phyloP scores from a whole-genome alignment of 2,113 vertebrate species.

The Apteryx owenii region DNA sequence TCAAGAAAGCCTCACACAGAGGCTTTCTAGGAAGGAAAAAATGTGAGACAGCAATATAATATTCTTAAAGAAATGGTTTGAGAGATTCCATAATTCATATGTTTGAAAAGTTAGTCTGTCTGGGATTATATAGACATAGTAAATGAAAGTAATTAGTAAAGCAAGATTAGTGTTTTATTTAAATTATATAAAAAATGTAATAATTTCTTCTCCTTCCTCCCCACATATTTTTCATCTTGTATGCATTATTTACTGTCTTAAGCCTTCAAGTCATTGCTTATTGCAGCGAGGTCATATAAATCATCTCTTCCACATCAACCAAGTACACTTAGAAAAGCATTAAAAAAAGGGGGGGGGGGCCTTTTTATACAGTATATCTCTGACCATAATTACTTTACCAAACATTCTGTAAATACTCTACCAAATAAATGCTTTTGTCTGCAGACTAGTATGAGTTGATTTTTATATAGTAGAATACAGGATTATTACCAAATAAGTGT shows the following conservation, averaged over 20 bases:
- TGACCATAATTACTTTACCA: background rate
- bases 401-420: background rate
- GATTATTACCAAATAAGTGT: background rate
- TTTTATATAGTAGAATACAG: background rate
- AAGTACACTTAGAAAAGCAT: background rate
- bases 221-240: background rate
- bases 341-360: background rate
- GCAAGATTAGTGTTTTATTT: background rate
- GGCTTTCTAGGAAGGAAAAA: background rate
- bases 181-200: background rate
- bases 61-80: background rate
- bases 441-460: background rate
- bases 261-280: conserved; percentile 2
- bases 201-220: background rate
- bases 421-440: background rate
- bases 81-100: background rate
- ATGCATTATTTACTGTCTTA: conserved; percentile 16
- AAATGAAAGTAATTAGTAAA: background rate
- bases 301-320: background rate
- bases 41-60: background rate
- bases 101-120: background rate
- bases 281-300: background rate
- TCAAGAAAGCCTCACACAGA: background rate
- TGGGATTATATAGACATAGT: background rate
- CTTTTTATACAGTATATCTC: background rate